Evolutionary conservation across 1,140 invertebrate genomes (phyloP).

Genomic region (Pseudoatta argentina): DNA sequence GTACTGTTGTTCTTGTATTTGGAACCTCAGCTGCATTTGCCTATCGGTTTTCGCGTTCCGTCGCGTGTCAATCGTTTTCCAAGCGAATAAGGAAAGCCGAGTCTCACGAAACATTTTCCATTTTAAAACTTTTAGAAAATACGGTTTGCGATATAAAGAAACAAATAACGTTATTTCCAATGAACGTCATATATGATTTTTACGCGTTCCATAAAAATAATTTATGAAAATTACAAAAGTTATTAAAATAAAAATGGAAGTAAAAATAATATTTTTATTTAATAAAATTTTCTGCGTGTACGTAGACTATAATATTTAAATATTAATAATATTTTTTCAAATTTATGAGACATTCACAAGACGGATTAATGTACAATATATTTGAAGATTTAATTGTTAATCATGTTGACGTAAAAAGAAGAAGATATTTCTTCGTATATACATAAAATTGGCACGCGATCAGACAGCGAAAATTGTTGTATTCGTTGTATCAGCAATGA

Average conservation of each 20-base stretch:
- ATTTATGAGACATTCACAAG: background rate
- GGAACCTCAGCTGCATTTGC: slow-evolving; percentile 51
- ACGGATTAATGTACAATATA: background rate
- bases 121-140: background rate
- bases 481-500: slow-evolving; percentile 33
- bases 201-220: background rate
- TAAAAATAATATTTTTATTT: background rate
- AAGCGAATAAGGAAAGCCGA: slow-evolving; percentile 23
- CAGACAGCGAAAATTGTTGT: background rate
- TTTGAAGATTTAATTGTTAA: background rate
- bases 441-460: slow-evolving; percentile 34
- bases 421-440: background rate
- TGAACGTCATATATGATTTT: background rate
- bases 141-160: background rate
- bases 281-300: background rate
- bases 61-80: slow-evolving; percentile 51
- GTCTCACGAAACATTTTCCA: background rate
- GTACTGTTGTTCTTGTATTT: slow-evolving; percentile 55
- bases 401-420: background rate
- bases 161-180: background rate
- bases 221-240: background rate
- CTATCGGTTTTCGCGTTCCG: slow-evolving; percentile 52
- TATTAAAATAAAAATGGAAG: background rate
- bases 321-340: background rate
- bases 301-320: background rate